These are phyloP conservation scores for Microvelia longipes DNA, from an alignment of 1,140 invertebrate species.

Conservation along the genomic window DNA sequence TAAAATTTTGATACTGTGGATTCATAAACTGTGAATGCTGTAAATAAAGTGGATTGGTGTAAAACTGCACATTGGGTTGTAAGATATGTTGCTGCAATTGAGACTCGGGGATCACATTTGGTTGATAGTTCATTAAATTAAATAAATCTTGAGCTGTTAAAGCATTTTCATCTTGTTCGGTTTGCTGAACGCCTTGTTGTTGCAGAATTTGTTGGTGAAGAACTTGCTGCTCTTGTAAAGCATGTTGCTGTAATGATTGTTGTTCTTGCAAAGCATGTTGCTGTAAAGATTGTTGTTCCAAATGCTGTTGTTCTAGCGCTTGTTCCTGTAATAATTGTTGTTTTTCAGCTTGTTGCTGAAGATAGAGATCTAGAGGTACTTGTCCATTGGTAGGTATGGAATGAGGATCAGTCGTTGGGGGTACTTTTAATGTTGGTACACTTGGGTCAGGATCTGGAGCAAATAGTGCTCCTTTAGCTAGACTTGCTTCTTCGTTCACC, in stretches of 20 bases:
- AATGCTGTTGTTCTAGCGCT: not conserved
- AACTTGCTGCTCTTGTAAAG: no score
- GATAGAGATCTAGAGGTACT: conserved; percentile 20
- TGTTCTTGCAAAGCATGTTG: conserved; percentile 9
- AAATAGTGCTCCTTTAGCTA: conserved; percentile 30
- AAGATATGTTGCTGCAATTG: conserved; percentile 33
- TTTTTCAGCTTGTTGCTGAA: conserved; percentile 19
- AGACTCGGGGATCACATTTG: conserved; percentile 28
- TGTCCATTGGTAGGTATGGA: conserved; percentile 34
- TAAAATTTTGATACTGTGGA: conserved; percentile 37
- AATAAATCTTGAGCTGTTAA: conserved; percentile 39
- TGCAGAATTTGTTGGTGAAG: no score
- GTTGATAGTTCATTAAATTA: conserved; percentile 31
- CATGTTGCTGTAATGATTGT: not conserved
- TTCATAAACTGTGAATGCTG: conserved; percentile 4
- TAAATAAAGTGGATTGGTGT: conserved; percentile 21
- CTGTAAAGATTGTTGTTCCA: conserved; percentile 3
- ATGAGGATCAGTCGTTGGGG: conserved; percentile 29
- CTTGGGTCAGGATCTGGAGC: conserved; percentile 35
- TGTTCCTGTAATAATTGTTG: not conserved
- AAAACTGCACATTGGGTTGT: conserved; percentile 24
- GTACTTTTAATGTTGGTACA: conserved; percentile 29
- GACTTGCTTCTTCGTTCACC: conserved; percentile 29
- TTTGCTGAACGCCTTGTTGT: not conserved
- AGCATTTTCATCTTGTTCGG: conserved; percentile 20